Evolutionary conservation across 2,797 vertebrate genomes (phyloP).

Genomic region (Eulemur coronatus): DNA sequence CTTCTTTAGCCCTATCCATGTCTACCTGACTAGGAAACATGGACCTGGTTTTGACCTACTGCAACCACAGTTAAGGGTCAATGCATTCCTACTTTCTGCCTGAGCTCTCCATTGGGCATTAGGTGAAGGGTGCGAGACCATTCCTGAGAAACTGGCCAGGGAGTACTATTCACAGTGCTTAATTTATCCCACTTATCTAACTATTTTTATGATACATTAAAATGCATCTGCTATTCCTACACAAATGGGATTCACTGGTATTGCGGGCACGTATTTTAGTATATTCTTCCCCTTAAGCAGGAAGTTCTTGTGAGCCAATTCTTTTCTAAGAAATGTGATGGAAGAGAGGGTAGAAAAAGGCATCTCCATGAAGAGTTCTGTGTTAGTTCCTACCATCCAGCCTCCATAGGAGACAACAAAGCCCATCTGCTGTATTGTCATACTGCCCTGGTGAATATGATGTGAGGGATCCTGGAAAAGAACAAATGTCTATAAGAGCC

Average conservation of each 20-base stretch:
- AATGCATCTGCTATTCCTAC: neutral
- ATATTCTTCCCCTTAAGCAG: neutral
- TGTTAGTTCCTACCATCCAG: neutral
- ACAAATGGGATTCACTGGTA: neutral
- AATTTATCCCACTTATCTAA: neutral
- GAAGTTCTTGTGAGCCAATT: neutral
- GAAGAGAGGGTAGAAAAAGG: neutral
- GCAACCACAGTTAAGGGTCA: neutral
- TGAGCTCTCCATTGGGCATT: neutral
- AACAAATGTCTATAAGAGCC: neutral
- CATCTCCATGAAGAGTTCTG: neutral
- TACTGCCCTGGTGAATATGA: neutral
- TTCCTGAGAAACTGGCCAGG: slow-evolving; percentile 17
- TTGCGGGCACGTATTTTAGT: neutral
- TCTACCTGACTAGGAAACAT: neutral
- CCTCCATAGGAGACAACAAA: neutral
- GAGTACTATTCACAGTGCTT: neutral
- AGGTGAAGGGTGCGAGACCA: neutral
- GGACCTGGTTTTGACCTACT: neutral
- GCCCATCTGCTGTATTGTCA: neutral
- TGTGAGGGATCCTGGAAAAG: neutral
- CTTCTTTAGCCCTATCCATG: neutral
- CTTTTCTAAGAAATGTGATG: neutral
- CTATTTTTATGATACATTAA: neutral
- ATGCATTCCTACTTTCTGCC: neutral